phyloP scores from a whole-genome alignment of 2,888 invertebrate species.

The Punctoribates punctum region DNA sequence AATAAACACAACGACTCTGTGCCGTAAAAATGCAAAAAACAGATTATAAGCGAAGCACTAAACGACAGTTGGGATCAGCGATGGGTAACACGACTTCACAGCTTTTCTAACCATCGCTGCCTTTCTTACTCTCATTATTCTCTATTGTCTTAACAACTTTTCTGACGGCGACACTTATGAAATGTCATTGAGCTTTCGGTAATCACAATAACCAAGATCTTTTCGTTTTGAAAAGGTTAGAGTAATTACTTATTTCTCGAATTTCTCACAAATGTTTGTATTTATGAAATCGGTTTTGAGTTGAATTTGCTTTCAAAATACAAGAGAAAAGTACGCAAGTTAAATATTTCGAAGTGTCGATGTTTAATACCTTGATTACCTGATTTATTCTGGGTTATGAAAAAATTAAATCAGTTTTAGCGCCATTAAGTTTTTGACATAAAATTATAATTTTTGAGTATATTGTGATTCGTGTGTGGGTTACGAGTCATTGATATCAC shows the following conservation, averaged over 20 bases:
- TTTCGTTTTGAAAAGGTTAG: too few species aligned
- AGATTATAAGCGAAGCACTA: neutral
- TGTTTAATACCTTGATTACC: too few species aligned
- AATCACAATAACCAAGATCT: neutral
- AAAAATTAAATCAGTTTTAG: neutral
- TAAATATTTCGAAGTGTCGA: too few species aligned
- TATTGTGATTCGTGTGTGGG: neutral
- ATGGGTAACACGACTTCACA: conserved; percentile 26
- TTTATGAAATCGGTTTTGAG: too few species aligned
- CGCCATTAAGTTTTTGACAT: neutral
- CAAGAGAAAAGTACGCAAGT: too few species aligned
- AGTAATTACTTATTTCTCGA: too few species aligned
- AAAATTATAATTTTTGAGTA: neutral
- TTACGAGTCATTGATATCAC: neutral
- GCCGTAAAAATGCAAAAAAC: too few species aligned
- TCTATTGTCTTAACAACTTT: conserved; percentile 9
- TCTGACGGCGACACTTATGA: neutral
- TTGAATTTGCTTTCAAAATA: too few species aligned
- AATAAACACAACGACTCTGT: too few species aligned
- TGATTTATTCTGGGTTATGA: too few species aligned
- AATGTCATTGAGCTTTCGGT: neutral
- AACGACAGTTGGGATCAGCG: conserved; percentile 4
- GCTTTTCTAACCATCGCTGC: neutral
- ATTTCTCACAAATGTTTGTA: too few species aligned
- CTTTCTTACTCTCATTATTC: neutral